Conservation (phyloP, 2,113 vertebrate genomes). For the Thermophis baileyi region DNA sequence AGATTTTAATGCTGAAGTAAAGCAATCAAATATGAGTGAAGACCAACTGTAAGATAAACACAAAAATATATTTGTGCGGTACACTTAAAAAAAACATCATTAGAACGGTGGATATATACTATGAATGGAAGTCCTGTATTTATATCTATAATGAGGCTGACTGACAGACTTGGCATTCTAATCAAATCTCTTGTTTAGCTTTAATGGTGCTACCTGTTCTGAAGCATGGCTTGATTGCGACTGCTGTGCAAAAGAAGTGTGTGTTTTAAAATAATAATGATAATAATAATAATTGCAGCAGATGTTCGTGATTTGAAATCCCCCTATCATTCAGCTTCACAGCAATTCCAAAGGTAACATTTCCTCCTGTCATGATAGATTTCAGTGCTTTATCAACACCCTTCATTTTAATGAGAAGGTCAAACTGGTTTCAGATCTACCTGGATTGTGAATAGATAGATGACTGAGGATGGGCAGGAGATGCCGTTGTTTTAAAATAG, state of each 20-base stretch:
- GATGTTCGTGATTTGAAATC: slow-evolving; percentile 23
- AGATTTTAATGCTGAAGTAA: slow-evolving; percentile 4
- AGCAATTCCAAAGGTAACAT: not conserved
- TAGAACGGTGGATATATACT: not conserved
- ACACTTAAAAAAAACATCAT: not conserved
- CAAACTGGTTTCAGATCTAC: not conserved
- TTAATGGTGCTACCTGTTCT: slow-evolving; percentile 47
- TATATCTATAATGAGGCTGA: slow-evolving; percentile 36
- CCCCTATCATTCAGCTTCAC: not conserved
- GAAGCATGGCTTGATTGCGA: slow-evolving; percentile 47
- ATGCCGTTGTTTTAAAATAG: not conserved
- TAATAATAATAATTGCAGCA: slow-evolving; percentile 38
- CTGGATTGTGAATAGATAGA: not conserved
- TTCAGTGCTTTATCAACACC: not conserved
- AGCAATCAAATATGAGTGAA: slow-evolving; percentile 19
- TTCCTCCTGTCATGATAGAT: slow-evolving; percentile 2
- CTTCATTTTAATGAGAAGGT: slow-evolving; percentile 25
- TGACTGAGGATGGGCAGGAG: not conserved
- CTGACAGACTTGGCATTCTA: slow-evolving; percentile 19
- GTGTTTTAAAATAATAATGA: slow-evolving; percentile 15
- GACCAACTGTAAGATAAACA: not conserved
- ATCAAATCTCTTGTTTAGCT: slow-evolving; percentile 56
- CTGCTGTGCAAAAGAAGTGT: slow-evolving; percentile 40
- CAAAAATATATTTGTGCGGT: not conserved
- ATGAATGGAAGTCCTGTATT: slow-evolving; percentile 26